Evolutionary conservation across 2,113 vertebrate species (phyloP), one percentile per base, ranked within the genome.

Genomic region (Ancistrus triradiatus): DNA sequence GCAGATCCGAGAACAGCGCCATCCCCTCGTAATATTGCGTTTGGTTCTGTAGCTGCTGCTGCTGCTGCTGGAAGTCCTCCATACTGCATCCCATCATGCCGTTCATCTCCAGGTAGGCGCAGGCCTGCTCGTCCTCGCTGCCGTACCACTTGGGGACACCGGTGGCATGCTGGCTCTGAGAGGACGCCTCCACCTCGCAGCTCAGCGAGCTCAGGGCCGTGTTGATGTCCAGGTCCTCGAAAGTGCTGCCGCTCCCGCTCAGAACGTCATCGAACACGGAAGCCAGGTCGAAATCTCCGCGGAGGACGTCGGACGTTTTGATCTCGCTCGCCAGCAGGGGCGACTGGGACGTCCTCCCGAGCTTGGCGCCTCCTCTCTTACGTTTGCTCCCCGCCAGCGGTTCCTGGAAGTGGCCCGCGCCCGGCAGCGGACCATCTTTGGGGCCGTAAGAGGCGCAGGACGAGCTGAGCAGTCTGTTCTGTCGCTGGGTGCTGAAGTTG

Each of bases 191-290:
- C 76, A 83, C 67, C 64, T 88, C 90, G 10, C 85, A 86, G 17
- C 83, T 86, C 28, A 91, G 79, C 0, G 88, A 83, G 78, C 85
- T 88, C 50, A 91, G 75, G 0, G 88, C 89, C 0, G 83, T 78
- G 75, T 90, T 87, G 77, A 90, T 84, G 79, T 92, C 91, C 75
- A 91, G 53, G 70, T 91, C 90, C 77, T 92, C 90, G 1, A 90
- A 90, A 58, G 80, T 90, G 82, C 90, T 87, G 51, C 83, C 85
- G 72, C 68, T 81, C n/a, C 83, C 82, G 4, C 79, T 63, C 6
- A 91, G 85, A 8, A 90, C 86, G 1, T 90, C 86, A 1, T 89
- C 86, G 4, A 91, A 88, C 68, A 89, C 84, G 0, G 87, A 85
- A 2, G 85, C 82, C 76, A 90, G 81, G 78, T 89, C 83, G 7